Evolutionary conservation across 1,140 invertebrate species (phyloP), one percentile per base, ranked within the genome.

Genomic region (Pectinophora gossypiella): DNA sequence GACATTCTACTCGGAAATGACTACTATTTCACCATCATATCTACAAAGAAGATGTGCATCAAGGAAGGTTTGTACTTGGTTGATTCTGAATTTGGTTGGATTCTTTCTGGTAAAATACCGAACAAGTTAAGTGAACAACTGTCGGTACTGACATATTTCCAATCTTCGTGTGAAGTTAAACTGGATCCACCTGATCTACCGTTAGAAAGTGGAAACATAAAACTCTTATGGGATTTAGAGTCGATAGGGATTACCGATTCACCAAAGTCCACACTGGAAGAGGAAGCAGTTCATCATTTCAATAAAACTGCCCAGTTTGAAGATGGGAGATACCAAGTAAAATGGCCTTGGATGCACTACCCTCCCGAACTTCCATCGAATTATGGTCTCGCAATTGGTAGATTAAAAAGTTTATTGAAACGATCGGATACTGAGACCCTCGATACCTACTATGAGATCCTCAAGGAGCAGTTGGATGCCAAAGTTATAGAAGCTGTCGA

Each of bases 221-320:
- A 15, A n/a, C n/a, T 45, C 64, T 45, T 55, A 61, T 59, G 59
- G 61, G n/a, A 23, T n/a, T n/a, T 68, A 19, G 59, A 68, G 56
- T 61, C 64, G 3, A 68, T 68, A 22, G 61, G 61, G 19, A 68
- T 68, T n/a, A 58, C 18, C 6, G 58, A 64, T 53, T 54, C 56
- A n/a, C 61, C 58, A 12, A 68, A 59, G 27, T 40, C 44, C 13
- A 54, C 27, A 32, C 13, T 49, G 15, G 58, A 68, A 48, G 53
- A 68, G 42, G 54, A 56, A 43, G 61, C 61, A 12, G 51, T 68
- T 2, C 56, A 48, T 47, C 47, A 56, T 10, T 68, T 59, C 19
- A 64, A 64, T 52, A 40, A 64, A 23, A 58, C 55, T 15, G 48
- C 51, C 23, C 32, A 50, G 38, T 59, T 46, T 36, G 44, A 42